Evolutionary conservation across 2,888 invertebrate genomes (phyloP).

Genomic region (Rhingia rostrata): DNA sequence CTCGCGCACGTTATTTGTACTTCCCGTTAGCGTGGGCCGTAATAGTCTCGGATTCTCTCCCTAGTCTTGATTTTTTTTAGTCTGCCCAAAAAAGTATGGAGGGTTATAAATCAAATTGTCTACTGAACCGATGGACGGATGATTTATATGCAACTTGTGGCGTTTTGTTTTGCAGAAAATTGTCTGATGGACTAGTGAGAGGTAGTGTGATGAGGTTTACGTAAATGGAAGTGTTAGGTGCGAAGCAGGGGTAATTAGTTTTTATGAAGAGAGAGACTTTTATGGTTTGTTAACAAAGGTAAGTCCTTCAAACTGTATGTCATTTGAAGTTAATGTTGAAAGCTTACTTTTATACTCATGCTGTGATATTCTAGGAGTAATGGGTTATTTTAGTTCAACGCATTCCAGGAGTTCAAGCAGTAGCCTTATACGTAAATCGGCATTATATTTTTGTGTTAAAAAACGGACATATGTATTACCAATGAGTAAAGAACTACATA

Average conservation of each 20-base stretch:
- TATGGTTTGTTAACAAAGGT: too few species aligned
- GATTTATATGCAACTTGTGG: slow-evolving; percentile 74
- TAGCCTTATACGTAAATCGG: too few species aligned
- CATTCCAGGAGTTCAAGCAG: too few species aligned
- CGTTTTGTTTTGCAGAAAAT: slow-evolving; percentile 50
- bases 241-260: too few species aligned
- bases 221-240: not conserved
- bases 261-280: not conserved
- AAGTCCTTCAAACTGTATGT: too few species aligned
- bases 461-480: too few species aligned
- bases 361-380: too few species aligned
- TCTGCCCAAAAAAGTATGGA: slow-evolving; percentile 26
- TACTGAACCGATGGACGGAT: slow-evolving; percentile 46
- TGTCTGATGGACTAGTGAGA: not conserved
- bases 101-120: slow-evolving; percentile 68
- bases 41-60: slow-evolving; percentile 47
- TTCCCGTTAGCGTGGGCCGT: slow-evolving; percentile 45
- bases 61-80: slow-evolving; percentile 11
- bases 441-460: too few species aligned
- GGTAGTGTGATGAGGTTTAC: slow-evolving; percentile 1
- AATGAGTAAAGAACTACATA: too few species aligned
- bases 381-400: too few species aligned
- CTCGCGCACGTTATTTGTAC: slow-evolving; percentile 52
- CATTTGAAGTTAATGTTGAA: too few species aligned
- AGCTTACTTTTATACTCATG: too few species aligned